Percentiles rank a stretch among this genome's conserved stretches.
These are phyloP conservation scores for Hybognathus amarus DNA, from an alignment of 2,797 vertebrate genomes.

Conservation along the genomic window DNA sequence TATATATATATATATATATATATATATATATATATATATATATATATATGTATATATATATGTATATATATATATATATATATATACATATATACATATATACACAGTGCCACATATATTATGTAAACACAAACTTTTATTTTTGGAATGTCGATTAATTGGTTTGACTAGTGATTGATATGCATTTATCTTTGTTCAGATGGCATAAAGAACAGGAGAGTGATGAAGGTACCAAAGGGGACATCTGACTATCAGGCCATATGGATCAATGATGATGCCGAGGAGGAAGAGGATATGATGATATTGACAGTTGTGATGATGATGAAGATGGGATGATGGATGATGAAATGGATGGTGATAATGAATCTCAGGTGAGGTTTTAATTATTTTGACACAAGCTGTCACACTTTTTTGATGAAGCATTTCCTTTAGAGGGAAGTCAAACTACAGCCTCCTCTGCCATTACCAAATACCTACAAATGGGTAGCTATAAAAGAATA, in stretches of 20 bases:
- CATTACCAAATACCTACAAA: neutral
- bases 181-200: conserved; percentile 69
- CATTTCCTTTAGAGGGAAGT: neutral
- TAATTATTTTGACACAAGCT: neutral
- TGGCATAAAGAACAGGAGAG: conserved; percentile 76
- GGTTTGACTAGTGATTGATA: no score
- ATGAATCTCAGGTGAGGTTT: conserved; percentile 72
- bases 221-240: conserved; percentile 92
- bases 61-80: no score
- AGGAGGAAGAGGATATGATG: conserved; percentile 68
- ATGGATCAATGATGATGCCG: conserved; percentile 86
- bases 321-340: conserved; percentile 78
- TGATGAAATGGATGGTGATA: conserved; percentile 72
- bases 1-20: no score
- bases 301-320: conserved; percentile 75
- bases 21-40: no score
- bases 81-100: no score
- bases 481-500: neutral
- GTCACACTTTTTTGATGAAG: neutral
- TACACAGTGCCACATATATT: no score
- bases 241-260: conserved; percentile 95
- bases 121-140: no score
- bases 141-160: no score
- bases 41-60: no score
- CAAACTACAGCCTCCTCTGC: neutral